These are phyloP conservation scores for Pseudopipra pipra DNA, from an alignment of 2,113 vertebrate species.

Conservation along the genomic window DNA sequence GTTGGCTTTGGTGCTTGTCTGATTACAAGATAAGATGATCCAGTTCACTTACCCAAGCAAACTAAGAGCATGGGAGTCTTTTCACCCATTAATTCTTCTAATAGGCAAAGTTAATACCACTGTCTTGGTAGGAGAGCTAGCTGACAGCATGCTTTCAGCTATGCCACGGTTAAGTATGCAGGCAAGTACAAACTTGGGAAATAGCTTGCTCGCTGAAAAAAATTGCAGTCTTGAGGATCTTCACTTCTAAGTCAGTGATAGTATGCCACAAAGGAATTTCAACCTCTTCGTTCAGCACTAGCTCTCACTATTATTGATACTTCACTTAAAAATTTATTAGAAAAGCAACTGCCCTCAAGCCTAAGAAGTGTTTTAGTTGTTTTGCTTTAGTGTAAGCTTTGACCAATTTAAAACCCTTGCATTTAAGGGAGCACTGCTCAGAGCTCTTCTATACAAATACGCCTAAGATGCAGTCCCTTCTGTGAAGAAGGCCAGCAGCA, in stretches of 20 bases:
- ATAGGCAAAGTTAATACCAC: background rate
- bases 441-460: background rate
- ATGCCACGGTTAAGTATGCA: rapidly evolving
- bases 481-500: background rate
- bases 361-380: background rate
- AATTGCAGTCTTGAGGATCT: background rate
- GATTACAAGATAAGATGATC: background rate
- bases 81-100: background rate
- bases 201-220: background rate
- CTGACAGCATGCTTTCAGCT: background rate
- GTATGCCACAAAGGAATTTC: background rate
- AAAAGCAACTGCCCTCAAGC: background rate
- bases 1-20: background rate
- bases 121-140: background rate
- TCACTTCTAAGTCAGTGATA: background rate
- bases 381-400: background rate
- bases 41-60: background rate
- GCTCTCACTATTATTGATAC: rapidly evolving
- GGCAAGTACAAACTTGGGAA: background rate
- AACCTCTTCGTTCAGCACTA: background rate
- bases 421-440: background rate
- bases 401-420: background rate
- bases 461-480: rapidly evolving
- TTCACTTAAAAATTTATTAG: background rate
- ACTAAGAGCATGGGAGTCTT: background rate